Percentiles rank a stretch among this genome's conserved stretches.
phyloP scores from a whole-genome alignment of 2,888 invertebrate genomes.

The Tachina grossa region DNA sequence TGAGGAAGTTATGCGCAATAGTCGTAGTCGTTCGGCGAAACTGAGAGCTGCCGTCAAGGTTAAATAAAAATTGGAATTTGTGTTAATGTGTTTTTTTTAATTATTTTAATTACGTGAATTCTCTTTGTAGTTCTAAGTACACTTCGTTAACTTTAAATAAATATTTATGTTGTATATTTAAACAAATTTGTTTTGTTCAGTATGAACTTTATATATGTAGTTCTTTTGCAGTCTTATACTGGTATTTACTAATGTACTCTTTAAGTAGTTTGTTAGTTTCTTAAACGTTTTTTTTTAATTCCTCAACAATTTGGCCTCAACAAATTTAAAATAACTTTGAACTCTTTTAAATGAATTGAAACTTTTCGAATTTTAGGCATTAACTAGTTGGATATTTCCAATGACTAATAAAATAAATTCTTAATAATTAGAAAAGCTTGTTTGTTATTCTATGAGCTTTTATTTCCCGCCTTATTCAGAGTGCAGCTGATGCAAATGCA shows the following conservation, averaged over 20 bases:
- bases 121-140: constrained; percentile 38
- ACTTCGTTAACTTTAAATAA: constrained; percentile 34
- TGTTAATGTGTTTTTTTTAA: background rate
- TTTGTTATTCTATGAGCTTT: constrained; percentile 3
- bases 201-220: too few relatives aligned
- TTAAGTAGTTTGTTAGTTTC: too few relatives aligned
- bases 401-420: background rate
- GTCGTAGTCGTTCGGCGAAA: constrained; percentile 94
- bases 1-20: constrained; percentile 90
- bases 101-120: background rate
- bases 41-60: constrained; percentile 92
- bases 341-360: background rate
- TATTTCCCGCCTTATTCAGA: background rate
- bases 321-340: too few relatives aligned
- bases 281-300: too few relatives aligned
- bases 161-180: background rate
- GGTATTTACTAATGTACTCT: too few relatives aligned
- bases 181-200: too few relatives aligned
- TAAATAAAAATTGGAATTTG: constrained; percentile 71
- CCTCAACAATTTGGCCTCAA: too few relatives aligned
- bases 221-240: too few relatives aligned
- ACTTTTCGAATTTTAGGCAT: background rate
- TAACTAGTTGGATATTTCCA: background rate
- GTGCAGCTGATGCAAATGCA: background rate
- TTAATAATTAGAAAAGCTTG: background rate